Conservation (phyloP, 2,888 invertebrate genomes). For the Sepioteuthis lessoniana region DNA sequence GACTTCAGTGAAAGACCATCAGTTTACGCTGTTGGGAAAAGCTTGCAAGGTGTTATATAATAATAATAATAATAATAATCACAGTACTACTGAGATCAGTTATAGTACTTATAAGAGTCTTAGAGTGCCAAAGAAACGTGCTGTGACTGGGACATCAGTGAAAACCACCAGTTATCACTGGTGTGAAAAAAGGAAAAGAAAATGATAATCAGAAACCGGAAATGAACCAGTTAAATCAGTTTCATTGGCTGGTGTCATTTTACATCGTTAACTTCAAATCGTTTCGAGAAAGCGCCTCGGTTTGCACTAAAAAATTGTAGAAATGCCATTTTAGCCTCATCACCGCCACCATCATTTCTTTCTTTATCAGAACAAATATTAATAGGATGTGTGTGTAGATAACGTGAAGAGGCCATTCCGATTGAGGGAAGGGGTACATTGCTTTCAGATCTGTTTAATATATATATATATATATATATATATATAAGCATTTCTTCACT, state of each 20-base stretch:
- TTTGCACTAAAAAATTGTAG: neutral
- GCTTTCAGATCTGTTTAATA: neutral
- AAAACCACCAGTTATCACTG: too few species aligned
- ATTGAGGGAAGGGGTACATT: neutral
- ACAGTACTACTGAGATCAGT: too few species aligned
- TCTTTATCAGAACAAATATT: slow-evolving; percentile 21
- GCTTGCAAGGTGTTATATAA: too few species aligned
- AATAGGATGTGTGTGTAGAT: neutral
- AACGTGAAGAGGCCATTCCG: neutral
- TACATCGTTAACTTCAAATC: neutral
- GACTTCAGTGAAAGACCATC: too few species aligned
- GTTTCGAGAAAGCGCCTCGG: neutral
- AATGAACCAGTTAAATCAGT: neutral
- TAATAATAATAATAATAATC: too few species aligned
- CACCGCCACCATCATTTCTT: neutral
- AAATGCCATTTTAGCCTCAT: neutral
- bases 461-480: neutral
- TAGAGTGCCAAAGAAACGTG: too few species aligned
- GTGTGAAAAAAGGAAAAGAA: too few species aligned
- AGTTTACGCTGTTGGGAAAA: too few species aligned
- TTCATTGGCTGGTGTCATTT: neutral
- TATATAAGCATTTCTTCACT: neutral
- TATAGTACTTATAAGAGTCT: too few species aligned
- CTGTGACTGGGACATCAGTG: too few species aligned
- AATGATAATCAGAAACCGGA: neutral